Evolutionary conservation across 2,888 invertebrate genomes (phyloP), one percentile per base, ranked within the genome.

Genomic region (Sesia bembeciformis): DNA sequence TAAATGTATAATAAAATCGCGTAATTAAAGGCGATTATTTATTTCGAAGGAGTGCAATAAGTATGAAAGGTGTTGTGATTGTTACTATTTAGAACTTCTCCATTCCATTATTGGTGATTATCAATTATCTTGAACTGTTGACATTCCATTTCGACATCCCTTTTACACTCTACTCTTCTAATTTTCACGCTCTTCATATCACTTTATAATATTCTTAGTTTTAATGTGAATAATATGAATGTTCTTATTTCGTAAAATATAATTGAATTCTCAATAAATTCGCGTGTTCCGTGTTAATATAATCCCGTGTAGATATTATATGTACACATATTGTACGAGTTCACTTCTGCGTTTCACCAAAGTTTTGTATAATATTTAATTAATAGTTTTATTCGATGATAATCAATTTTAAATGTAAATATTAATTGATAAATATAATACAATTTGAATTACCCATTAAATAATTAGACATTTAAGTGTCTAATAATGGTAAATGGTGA

Each of bases 351-450:
- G 81, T 84, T 79, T 85, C 87, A 89, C 88, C 88, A 89, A 89
- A 89, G 88, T 89, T 46, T 87, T 89, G 88, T 89, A 88, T 87
- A 84, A 86, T 87, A 87, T 83, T 82, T 85, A 84, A 86, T 79
- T 84, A 68, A 80, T 87, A 88, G 83, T 76, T 86, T 49, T 81
- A 86, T 82, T 87, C 82, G 81, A 82, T 77, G 68, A 79, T 84
- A 80, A 81, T 84, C 84, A 79, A 84, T 84, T 87, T 87, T 83
- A 84, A 86, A 72, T 87, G 88, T 89, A 89, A 78, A 87, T 88
- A 88, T 76, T 82, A 82, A 86, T 76, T 75, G 73, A 77, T 81
- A 78, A 84, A 82, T 70, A 76, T 73, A 70, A 75, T 74, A 76
- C 72, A 78, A 76, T 79, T 78, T 80, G 68, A 82, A 83, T 74